phyloP scores from a whole-genome alignment of 2,888 invertebrate species.

The Latrodectus elegans region DNA sequence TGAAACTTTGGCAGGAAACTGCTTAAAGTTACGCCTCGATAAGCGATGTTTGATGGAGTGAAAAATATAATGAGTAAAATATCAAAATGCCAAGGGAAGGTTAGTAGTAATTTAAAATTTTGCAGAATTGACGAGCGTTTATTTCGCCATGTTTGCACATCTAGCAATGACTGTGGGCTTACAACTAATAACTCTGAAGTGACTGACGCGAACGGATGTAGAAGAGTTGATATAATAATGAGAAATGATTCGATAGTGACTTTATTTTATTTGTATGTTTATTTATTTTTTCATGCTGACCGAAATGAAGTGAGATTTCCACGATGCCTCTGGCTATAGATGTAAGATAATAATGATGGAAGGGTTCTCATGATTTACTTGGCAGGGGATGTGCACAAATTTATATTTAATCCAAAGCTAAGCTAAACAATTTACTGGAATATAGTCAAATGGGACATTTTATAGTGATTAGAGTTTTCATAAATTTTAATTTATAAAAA shows the following conservation, averaged over 20 bases:
- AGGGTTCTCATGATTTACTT: conserved; percentile 7
- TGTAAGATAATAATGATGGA: conserved; percentile 24
- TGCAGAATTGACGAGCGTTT: conserved; percentile 42
- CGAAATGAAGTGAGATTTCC: conserved; percentile 2
- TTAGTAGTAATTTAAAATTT: conserved; percentile 55
- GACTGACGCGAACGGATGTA: neutral
- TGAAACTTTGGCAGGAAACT: no score
- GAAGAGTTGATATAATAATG: conserved; percentile 35
- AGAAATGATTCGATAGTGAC: conserved; percentile 48
- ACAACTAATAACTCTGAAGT: neutral
- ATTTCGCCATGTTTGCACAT: conserved; percentile 44
- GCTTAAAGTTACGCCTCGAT: no score
- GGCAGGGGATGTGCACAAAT: conserved; percentile 21
- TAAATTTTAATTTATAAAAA: no score
- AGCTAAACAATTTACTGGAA: no score
- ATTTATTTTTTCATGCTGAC: conserved; percentile 12
- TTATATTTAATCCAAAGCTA: neutral
- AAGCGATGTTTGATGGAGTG: no score
- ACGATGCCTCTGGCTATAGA: conserved; percentile 26
- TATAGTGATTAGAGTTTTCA: no score
- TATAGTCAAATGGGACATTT: no score
- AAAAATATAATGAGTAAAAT: no score
- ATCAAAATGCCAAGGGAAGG: neutral
- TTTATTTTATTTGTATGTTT: conserved; percentile 50
- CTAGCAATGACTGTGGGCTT: neutral